A percentile compares a stretch with the other conserved stretches of the same genome.
phyloP scores from a whole-genome alignment of 2,797 vertebrate species.

The Gephyroberyx darwinii region DNA sequence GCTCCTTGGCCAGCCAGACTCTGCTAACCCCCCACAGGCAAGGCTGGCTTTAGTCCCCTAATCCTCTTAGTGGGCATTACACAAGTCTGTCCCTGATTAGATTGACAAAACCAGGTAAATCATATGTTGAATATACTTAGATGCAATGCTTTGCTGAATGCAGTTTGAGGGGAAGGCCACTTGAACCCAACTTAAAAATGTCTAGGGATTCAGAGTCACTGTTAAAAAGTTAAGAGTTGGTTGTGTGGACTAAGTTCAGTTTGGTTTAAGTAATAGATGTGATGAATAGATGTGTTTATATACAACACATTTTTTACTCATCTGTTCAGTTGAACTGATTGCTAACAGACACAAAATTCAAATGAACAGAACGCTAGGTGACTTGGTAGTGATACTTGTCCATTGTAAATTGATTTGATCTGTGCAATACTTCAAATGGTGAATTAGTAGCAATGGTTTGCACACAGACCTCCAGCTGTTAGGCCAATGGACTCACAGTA shows the following conservation, averaged over 20 bases:
- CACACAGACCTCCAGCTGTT: slow-evolving; percentile 7
- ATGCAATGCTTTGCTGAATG: slow-evolving; percentile 10
- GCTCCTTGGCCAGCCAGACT: slow-evolving; percentile 73
- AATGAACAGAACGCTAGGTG: neutral
- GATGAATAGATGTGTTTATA: no score
- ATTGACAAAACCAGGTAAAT: slow-evolving; percentile 70
- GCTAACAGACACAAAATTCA: slow-evolving; percentile 1
- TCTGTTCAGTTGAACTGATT: slow-evolving; percentile 8
- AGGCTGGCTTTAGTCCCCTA: slow-evolving; percentile 79
- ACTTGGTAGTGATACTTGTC: no score
- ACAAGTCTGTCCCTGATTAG: slow-evolving; percentile 83
- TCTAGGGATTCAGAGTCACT: neutral
- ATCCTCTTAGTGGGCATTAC: slow-evolving; percentile 85
- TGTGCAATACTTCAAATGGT: no score
- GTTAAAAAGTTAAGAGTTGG: no score
- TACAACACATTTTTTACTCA: neutral
- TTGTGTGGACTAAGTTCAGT: no score
- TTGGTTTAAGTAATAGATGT: no score
- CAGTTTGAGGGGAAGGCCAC: slow-evolving; percentile 46
- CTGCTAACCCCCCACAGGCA: slow-evolving; percentile 71
- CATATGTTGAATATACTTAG: slow-evolving; percentile 41
- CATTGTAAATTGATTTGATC: neutral
- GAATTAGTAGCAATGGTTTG: neutral
- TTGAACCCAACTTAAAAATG: slow-evolving; percentile 1
- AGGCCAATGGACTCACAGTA: slow-evolving; percentile 5